These are phyloP conservation scores for Drosophila erecta DNA, from an alignment of 1,140 invertebrate species.

Conservation along the genomic window DNA sequence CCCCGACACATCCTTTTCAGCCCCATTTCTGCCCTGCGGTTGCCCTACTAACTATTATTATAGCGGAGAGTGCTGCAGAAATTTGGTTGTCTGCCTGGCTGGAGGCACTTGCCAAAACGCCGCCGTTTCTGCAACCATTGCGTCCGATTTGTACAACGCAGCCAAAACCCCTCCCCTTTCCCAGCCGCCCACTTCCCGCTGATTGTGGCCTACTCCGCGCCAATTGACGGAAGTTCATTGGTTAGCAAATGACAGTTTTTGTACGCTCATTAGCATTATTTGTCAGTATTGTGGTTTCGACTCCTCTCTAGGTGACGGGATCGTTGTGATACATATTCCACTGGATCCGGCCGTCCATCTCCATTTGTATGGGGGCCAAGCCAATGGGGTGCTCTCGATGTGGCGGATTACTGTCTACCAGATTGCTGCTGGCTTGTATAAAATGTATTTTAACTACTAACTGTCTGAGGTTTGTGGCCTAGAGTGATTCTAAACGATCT, in stretches of 20 bases:
- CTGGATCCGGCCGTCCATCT: neutral
- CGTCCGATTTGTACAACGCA: constrained; percentile 31
- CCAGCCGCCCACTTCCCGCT: neutral
- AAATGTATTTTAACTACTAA: constrained; percentile 38
- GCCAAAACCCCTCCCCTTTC: neutral
- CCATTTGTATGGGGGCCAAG: constrained; percentile 11
- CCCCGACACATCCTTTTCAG: neutral
- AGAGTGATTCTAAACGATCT: neutral
- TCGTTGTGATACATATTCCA: constrained; percentile 27
- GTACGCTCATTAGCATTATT: constrained; percentile 83
- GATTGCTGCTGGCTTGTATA: constrained; percentile 14
- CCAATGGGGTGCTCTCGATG: neutral
- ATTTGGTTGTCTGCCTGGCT: constrained; percentile 42
- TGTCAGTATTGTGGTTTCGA: constrained; percentile 72
- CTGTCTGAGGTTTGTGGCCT: constrained; percentile 30
- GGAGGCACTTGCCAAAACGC: constrained; percentile 70
- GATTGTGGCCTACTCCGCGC: constrained; percentile 40
- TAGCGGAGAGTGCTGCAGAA: constrained; percentile 58
- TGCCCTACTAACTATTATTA: constrained; percentile 81
- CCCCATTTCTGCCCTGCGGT: constrained; percentile 59
- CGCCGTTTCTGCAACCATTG: constrained; percentile 70
- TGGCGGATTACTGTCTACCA: constrained; percentile 27
- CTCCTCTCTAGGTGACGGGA: constrained; percentile 59
- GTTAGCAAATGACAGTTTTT: constrained; percentile 83
- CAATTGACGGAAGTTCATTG: constrained; percentile 83